Evolutionary conservation across 2,888 invertebrate species (phyloP).

Genomic region (Steinernema carpocapsae): DNA sequence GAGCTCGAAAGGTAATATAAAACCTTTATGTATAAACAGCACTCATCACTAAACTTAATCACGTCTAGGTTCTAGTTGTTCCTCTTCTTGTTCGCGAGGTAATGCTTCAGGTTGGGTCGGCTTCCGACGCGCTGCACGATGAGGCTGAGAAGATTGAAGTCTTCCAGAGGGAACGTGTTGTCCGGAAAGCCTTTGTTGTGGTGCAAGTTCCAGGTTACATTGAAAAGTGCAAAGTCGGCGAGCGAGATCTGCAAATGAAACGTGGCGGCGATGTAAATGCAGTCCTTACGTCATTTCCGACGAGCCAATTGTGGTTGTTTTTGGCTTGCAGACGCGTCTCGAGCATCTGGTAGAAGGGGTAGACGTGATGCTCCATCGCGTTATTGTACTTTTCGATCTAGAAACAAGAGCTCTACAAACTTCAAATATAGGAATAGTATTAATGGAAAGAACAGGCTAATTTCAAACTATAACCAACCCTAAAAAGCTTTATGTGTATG

Average conservation of each 20-base stretch:
- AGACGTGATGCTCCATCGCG: conserved; percentile 12
- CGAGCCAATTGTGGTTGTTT: conserved; percentile 20
- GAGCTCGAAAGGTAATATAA: too few relatives aligned
- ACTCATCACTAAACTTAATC: too few relatives aligned
- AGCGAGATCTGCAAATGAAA: not conserved
- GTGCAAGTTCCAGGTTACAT: conserved; percentile 23
- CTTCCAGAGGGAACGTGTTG: conserved; percentile 2
- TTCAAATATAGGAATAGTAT: not conserved
- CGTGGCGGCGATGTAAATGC: too few relatives aligned
- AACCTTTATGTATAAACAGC: too few relatives aligned
- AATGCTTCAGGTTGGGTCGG: conserved; percentile 20
- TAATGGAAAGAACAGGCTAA: not conserved
- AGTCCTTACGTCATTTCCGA: conserved; percentile 21
- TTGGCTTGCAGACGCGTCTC: conserved; percentile 17
- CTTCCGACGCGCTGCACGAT: conserved; percentile 9
- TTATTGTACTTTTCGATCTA: conserved; percentile 26
- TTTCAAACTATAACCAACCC: too few relatives aligned
- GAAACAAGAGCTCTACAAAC: too few relatives aligned
- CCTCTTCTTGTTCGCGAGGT: conserved; percentile 19
- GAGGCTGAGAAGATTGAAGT: conserved; percentile 13
- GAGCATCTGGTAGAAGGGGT: conserved; percentile 22
- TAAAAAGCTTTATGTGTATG: too few relatives aligned
- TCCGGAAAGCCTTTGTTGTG: conserved; percentile 22
- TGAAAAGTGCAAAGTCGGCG: conserved; percentile 19
- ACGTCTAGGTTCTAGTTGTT: not conserved